A percentile compares a stretch with the other conserved stretches of the same genome.
Conservation (phyloP, 2,797 vertebrate genomes). For the Cottoperca gobio region DNA sequence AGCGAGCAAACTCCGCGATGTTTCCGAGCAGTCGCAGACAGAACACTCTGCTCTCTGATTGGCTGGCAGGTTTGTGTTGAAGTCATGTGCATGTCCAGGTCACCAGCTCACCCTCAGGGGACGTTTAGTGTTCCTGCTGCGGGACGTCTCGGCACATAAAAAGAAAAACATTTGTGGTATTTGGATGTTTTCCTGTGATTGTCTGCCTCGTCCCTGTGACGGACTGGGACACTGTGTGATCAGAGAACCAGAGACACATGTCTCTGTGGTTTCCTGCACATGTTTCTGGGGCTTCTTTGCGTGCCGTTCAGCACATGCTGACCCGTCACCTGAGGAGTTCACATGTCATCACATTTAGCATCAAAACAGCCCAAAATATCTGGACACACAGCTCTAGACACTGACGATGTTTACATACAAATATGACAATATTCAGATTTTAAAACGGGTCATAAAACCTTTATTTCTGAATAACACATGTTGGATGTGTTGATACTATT, state of each 20-base stretch:
- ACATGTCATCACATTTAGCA: not conserved
- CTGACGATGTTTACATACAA: too few relatives aligned
- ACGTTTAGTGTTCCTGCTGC: not conserved
- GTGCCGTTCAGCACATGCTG: not conserved
- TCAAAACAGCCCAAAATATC: not conserved
- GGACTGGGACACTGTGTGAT: not conserved
- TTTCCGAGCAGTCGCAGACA: not conserved
- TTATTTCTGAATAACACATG: too few relatives aligned
- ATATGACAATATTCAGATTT: too few relatives aligned
- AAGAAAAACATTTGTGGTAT: not conserved
- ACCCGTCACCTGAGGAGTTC: not conserved
- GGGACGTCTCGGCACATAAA: not conserved
- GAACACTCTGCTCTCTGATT: slow-evolving; percentile 11
- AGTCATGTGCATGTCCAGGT: not conserved
- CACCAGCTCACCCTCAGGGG: not conserved
- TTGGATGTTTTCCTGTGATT: not conserved
- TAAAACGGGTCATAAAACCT: too few relatives aligned
- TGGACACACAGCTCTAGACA: not conserved
- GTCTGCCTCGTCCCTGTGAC: too few relatives aligned
- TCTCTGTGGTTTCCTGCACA: not conserved
- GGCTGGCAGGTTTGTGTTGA: not conserved
- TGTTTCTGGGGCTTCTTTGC: not conserved
- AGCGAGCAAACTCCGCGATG: not conserved
- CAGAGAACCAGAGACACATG: not conserved
- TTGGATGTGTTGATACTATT: too few relatives aligned